Evolutionary conservation across 1,140 invertebrate genomes (phyloP), one percentile per base, ranked within the genome.

Genomic region (Microplitis demolitor): DNA sequence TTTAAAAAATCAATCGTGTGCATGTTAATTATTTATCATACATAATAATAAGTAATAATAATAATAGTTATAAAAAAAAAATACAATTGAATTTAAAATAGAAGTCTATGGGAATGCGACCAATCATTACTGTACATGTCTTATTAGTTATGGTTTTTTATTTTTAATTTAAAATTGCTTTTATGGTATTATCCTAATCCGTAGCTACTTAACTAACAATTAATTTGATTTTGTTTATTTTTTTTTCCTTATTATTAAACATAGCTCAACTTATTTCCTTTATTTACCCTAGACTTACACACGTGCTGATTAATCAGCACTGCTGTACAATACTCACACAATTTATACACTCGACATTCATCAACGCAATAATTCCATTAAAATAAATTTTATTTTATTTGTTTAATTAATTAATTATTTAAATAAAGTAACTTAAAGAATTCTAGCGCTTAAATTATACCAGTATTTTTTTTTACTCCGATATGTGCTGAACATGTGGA

Each of bases 141-240:
- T 50, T 66, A 50, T 66, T 61, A 51, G 37, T 37, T 58, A 24
- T 31, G 61, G 6, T 63, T 63, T 13, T 39, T 62, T 64, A 9
- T n/a, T n/a, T 45, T 35, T 37, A 14, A 13, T n/a, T 14, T 50
- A 37, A 24, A 66, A 66, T 67, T 54, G 50, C 50, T 67, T 67
- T 67, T 54, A 67, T 24, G 14, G 62, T 50, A 24, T 67, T 54
- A 34, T 50, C 50, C 14, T 50, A 53, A 13, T 53, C 14, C 37
- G 8, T 8, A 54, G 8, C 66, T 67, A 54, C 39, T 53, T 39
- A 67, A 67, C 66, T 67, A 67, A 66, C 37, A 66, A 66, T 66
- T 66, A 66, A 50, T 66, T 66, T 66, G 63, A 66, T 66, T 66
- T 51, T 66, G 6, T 24, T 24, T 24, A 24, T 24, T 24, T 24